phyloP scores from a whole-genome alignment of 2,888 invertebrate genomes.

The Beris morrisii region DNA sequence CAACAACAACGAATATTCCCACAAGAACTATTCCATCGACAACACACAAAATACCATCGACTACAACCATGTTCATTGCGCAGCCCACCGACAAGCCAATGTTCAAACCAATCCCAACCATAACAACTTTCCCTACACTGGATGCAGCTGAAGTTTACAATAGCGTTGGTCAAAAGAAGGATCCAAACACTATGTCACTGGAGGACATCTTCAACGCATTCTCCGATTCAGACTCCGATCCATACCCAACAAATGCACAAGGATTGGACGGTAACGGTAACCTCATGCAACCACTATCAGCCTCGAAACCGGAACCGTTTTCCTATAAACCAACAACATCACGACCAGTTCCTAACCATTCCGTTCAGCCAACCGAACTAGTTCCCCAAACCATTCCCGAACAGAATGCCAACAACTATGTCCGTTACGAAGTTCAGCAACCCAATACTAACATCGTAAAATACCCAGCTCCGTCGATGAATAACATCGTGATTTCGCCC shows the following conservation, averaged over 20 bases:
- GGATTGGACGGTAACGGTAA: conserved; percentile 53
- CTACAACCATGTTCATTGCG: conserved; percentile 4
- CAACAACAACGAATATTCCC: conserved; percentile 20
- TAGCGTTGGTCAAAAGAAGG: conserved; percentile 39
- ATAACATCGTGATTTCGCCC: conserved; percentile 65
- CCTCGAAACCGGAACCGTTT: conserved; percentile 52
- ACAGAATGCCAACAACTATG: conserved; percentile 49
- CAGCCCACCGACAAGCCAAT: conserved; percentile 32
- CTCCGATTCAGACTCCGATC: conserved; percentile 45
- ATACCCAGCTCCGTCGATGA: conserved; percentile 58
- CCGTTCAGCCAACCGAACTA: conserved; percentile 15
- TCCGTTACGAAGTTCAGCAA: conserved; percentile 54
- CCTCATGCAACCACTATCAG: conserved; percentile 50
- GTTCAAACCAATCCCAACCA: not conserved
- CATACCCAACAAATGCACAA: conserved; percentile 44
- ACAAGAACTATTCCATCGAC: conserved; percentile 39
- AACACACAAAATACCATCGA: conserved; percentile 37
- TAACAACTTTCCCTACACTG: conserved; percentile 14
- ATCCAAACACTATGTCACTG: conserved; percentile 49
- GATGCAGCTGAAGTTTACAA: conserved; percentile 39
- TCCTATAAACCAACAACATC: conserved; percentile 41
- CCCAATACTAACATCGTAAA: conserved; percentile 51
- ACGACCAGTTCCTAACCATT: conserved; percentile 22
- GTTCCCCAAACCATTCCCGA: conserved; percentile 25
- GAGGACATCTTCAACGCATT: conserved; percentile 54